These are phyloP conservation scores for Galerucella pusilla DNA, from an alignment of 2,888 invertebrate genomes.

Conservation along the genomic window DNA sequence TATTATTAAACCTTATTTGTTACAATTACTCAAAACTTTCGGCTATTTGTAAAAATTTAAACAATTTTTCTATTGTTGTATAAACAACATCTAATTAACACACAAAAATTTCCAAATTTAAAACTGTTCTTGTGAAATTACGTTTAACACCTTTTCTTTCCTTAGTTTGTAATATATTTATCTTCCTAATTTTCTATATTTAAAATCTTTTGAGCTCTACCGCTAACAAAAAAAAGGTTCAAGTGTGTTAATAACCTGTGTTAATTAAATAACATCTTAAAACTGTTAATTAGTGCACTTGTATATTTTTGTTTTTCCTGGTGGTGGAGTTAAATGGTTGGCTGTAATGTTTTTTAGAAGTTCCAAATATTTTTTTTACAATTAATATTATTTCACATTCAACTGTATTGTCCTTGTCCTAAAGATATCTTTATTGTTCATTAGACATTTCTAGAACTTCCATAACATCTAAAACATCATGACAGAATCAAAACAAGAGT, in stretches of 20 bases:
- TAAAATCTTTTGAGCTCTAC: conserved; percentile 52
- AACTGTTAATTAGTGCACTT: conserved; percentile 15
- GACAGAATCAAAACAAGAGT: background rate
- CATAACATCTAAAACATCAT: background rate
- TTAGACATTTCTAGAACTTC: background rate
- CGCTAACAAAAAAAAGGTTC: conserved; percentile 52
- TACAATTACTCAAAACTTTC: too few relatives aligned
- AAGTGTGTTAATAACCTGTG: conserved; percentile 54
- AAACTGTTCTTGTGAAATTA: conserved; percentile 29
- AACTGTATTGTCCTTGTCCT: background rate
- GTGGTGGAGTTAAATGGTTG: background rate
- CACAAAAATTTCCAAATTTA: conserved; percentile 12
- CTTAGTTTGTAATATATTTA: conserved; percentile 43
- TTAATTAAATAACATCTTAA: conserved; percentile 17
- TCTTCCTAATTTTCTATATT: conserved; percentile 49
- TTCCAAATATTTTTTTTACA: too few relatives aligned
- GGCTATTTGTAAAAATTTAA: background rate
- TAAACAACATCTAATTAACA: conserved; percentile 12
- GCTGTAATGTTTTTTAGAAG: background rate
- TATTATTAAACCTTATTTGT: too few relatives aligned
- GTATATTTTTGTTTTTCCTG: background rate
- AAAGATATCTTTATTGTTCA: too few relatives aligned
- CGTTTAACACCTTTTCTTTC: conserved; percentile 25
- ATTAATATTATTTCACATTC: too few relatives aligned
- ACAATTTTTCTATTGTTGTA: conserved; percentile 8